Conservation (phyloP, 2,113 vertebrate species). For the Atherinomorus stipes region DNA sequence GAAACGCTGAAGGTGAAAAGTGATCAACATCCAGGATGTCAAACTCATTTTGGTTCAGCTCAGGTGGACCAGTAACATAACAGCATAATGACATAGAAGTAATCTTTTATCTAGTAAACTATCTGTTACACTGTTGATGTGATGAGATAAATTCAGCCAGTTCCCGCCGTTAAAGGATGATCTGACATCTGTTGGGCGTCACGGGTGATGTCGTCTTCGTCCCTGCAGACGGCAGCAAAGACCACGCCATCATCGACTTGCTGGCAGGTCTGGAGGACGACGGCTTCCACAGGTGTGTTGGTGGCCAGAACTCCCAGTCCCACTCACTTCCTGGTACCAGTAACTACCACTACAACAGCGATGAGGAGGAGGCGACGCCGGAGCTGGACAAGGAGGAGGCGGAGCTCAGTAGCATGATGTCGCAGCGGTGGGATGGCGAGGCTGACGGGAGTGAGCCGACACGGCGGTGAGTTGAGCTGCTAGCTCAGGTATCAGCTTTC, state of each 20-base stretch:
- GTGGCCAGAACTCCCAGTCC: slow-evolving; percentile 77
- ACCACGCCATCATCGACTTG: slow-evolving; percentile 90
- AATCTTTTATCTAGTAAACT: no score
- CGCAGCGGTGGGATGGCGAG: slow-evolving; percentile 93
- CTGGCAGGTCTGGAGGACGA: slow-evolving; percentile 92
- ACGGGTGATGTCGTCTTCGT: not conserved
- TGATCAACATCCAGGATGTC: no score
- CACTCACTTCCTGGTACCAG: slow-evolving; percentile 80
- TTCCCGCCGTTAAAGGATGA: no score
- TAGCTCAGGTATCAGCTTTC: no score
- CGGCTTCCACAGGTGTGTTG: slow-evolving; percentile 83
- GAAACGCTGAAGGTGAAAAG: no score
- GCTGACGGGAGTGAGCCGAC: slow-evolving; percentile 77
- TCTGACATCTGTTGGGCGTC: no score
- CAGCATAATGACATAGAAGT: no score
- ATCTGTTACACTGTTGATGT: no score
- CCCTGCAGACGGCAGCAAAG: slow-evolving; percentile 86
- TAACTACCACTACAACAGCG: slow-evolving; percentile 91
- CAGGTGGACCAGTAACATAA: not conserved
- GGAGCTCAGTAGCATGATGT: slow-evolving; percentile 95
- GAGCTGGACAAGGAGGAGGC: slow-evolving; percentile 91
- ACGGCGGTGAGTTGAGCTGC: slow-evolving; percentile 80
- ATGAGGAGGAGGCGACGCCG: slow-evolving; percentile 95
- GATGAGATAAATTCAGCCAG: no score
- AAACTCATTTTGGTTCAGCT: no score